These are phyloP conservation scores for Saccopteryx leptura DNA, from an alignment of 2,113 vertebrate genomes.

Conservation along the genomic window DNA sequence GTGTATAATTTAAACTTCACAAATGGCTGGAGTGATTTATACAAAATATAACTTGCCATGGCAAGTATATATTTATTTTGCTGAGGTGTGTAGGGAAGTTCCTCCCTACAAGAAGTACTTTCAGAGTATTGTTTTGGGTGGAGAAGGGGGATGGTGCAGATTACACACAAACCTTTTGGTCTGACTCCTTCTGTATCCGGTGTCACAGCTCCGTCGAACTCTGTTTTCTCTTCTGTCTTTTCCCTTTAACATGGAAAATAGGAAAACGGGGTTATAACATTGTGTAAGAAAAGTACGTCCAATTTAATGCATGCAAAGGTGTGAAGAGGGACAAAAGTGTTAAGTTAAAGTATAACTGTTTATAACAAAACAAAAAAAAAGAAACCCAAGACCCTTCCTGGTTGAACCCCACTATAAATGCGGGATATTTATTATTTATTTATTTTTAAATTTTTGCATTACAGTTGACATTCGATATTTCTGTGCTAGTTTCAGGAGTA, in stretches of 20 bases:
- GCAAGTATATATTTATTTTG: not conserved
- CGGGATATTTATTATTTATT: not conserved
- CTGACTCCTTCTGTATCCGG: not conserved
- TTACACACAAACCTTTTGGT: not conserved
- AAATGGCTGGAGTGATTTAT: not conserved
- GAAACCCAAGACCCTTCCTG: not conserved
- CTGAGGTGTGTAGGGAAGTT: not conserved
- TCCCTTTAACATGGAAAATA: not conserved
- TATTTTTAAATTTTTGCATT: not conserved
- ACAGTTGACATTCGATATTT: not conserved
- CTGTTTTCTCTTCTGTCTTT: not conserved
- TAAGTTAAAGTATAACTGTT: not conserved
- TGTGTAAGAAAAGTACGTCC: not conserved
- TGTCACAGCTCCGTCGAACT: not conserved
- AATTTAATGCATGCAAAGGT: not conserved
- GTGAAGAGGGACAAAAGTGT: not conserved
- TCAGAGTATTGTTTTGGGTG: not conserved
- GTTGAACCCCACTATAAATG: not conserved
- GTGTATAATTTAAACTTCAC: not conserved
- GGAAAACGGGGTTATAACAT: not conserved
- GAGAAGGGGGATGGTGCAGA: not conserved
- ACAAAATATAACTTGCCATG: not conserved
- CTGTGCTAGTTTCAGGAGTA: not conserved
- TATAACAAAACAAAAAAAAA: not conserved
- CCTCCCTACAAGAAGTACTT: not conserved